Conservation (phyloP, 2,113 vertebrate species). For the Pteronura brasiliensis region DNA sequence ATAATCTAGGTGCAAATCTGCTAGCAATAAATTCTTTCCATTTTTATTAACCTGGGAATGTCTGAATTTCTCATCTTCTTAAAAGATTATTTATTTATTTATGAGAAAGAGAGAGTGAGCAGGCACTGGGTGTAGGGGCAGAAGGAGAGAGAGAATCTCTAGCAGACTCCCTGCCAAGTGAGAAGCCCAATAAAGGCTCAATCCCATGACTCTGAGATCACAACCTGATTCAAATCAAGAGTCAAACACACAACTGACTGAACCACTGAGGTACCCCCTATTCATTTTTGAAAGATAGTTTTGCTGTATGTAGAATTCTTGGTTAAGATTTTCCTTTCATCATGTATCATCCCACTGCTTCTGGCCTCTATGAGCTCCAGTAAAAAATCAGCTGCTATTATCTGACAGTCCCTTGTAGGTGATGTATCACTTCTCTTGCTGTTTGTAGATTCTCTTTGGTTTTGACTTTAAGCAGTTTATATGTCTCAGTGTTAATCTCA, state of each 20-base stretch:
- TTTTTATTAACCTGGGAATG: not conserved
- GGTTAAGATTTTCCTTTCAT: not conserved
- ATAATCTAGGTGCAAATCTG: not conserved
- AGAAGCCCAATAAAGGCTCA: not conserved
- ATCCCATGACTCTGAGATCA: not conserved
- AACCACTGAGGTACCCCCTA: not conserved
- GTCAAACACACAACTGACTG: not conserved
- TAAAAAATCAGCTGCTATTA: not conserved
- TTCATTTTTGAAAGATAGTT: not conserved
- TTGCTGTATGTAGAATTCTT: not conserved
- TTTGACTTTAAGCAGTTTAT: not conserved
- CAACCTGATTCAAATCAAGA: not conserved
- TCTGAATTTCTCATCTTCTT: not conserved
- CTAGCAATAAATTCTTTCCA: not conserved
- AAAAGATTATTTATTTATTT: not conserved
- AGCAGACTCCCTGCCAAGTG: not conserved
- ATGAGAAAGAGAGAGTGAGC: not conserved
- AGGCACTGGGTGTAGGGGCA: not conserved
- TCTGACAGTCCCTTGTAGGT: not conserved
- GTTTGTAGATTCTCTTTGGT: not conserved
- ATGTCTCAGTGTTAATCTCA: not conserved
- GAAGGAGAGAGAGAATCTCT: not conserved
- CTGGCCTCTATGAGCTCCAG: not conserved
- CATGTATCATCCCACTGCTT: not conserved
- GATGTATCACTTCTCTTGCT: not conserved